These are phyloP conservation scores for Coelogynopora nodosa DNA, from an alignment of 2,888 invertebrate species.

Conservation along the genomic window DNA sequence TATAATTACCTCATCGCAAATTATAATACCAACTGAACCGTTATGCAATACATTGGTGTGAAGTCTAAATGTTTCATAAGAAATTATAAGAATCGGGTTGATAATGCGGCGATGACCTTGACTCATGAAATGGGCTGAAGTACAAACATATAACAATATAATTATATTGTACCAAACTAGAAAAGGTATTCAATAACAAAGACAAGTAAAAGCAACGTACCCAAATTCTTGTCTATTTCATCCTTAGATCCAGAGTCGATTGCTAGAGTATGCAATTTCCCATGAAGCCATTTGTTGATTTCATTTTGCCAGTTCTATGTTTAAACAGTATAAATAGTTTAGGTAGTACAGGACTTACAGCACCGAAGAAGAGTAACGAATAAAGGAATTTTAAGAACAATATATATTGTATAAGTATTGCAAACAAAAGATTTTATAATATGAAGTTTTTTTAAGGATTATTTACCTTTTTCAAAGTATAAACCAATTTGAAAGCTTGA, in stretches of 20 bases:
- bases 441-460: too few species aligned
- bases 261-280: conserved; percentile 72
- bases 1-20: conserved; percentile 81
- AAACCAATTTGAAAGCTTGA: too few species aligned
- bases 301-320: conserved; percentile 97
- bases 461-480: too few species aligned
- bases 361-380: not conserved
- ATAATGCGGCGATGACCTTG: conserved; percentile 72
- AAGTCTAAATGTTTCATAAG: conserved; percentile 94
- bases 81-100: conserved; percentile 90
- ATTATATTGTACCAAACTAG: not conserved
- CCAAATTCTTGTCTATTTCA: conserved; percentile 70
- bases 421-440: too few species aligned
- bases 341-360: conserved; percentile 49
- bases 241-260: conserved; percentile 68
- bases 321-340: too few species aligned
- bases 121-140: conserved; percentile 70
- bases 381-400: not conserved
- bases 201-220: conserved; percentile 52
- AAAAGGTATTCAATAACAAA: not conserved
- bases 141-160: conserved; percentile 45
- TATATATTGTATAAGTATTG: not conserved
- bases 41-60: conserved; percentile 82
- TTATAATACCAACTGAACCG: conserved; percentile 79
- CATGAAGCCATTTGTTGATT: conserved; percentile 89